Evolutionary conservation across 2,888 invertebrate genomes (phyloP).

Genomic region (Toxonevra muliebris): DNA sequence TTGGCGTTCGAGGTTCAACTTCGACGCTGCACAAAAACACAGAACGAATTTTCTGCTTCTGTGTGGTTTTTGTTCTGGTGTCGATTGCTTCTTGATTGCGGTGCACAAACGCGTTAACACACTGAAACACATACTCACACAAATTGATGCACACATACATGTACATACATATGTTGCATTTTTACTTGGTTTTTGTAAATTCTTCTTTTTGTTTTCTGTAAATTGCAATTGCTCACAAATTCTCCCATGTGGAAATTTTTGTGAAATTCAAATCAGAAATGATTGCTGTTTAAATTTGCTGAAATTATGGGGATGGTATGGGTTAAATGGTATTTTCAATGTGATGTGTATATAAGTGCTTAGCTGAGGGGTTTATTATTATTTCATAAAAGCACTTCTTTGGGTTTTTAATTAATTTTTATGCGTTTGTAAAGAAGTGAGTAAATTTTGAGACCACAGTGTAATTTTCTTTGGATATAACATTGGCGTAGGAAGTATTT

Average conservation of each 20-base stretch:
- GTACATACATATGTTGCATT: constrained; percentile 50
- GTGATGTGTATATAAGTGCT: no score
- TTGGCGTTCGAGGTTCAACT: no score
- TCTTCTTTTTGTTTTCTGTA: constrained; percentile 36
- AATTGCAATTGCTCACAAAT: constrained; percentile 60
- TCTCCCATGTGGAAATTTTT: constrained; percentile 61
- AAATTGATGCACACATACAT: constrained; percentile 13
- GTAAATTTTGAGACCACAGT: no score
- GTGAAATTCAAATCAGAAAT: constrained; percentile 35
- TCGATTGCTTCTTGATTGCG: constrained; percentile 60
- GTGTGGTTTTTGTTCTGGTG: constrained; percentile 45
- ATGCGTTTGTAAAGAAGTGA: no score
- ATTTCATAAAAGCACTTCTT: no score
- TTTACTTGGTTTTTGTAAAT: constrained; percentile 51
- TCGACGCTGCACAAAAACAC: no score
- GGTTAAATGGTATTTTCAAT: no score
- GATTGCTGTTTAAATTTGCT: constrained; percentile 28
- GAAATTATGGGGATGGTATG: no score
- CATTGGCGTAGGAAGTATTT: no score
- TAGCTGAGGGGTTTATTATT: no score
- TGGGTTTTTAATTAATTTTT: no score
- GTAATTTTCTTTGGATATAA: no score
- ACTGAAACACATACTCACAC: constrained; percentile 29
- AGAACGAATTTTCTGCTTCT: not conserved
- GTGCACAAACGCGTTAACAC: constrained; percentile 33